Conservation (phyloP, 2,797 vertebrate species). For the Clamator glandarius region DNA sequence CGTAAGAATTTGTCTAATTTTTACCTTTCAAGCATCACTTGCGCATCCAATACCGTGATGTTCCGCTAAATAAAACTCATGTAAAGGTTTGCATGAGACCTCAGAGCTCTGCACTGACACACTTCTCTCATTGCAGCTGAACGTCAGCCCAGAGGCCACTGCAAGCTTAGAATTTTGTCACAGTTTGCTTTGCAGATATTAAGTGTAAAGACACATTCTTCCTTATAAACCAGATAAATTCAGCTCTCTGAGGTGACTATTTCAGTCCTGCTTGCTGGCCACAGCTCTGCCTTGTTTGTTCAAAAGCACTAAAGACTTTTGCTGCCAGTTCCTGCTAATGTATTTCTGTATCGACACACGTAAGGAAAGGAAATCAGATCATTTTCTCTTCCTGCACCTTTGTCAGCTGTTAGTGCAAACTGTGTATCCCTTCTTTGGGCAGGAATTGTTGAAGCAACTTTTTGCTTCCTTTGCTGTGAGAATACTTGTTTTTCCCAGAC, state of each 20-base stretch:
- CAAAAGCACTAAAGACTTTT: neutral
- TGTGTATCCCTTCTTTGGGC: accelerated
- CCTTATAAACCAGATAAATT: neutral
- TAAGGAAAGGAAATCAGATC: neutral
- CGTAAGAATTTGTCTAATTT: neutral
- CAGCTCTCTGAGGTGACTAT: neutral
- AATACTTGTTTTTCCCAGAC: neutral
- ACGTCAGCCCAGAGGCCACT: neutral
- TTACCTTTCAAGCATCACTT: neutral
- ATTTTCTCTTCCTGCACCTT: neutral
- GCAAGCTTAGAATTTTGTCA: neutral
- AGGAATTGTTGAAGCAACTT: neutral
- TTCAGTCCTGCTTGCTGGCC: neutral
- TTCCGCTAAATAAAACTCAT: neutral
- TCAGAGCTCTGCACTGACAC: neutral
- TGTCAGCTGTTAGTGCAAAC: neutral
- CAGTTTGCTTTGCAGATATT: neutral
- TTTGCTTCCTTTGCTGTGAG: neutral
- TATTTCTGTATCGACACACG: neutral
- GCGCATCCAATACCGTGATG: accelerated
- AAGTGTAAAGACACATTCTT: neutral
- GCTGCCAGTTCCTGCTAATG: neutral
- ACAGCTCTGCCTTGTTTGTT: neutral
- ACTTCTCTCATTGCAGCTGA: neutral
- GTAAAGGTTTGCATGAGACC: neutral